Base-by-base conservation (phyloP, 2,888 invertebrate genomes). In the Polia nebulosa region DNA sequence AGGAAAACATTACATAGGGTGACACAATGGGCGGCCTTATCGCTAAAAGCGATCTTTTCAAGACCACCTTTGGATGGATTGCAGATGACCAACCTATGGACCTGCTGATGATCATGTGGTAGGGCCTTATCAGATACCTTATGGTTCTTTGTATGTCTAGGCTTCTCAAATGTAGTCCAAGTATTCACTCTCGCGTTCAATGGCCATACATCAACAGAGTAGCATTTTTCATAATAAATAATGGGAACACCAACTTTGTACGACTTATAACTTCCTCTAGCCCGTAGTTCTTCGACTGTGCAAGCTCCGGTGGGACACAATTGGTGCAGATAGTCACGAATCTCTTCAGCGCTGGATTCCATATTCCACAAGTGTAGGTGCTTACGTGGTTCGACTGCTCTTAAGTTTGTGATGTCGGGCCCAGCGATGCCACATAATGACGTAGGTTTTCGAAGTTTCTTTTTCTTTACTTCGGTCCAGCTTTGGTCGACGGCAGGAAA, bases 391-490 rank as follows among this genome's bases (percentile, higher is more conserved):
- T 59, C 59, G 47, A 49, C 25, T 36, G 59, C 47, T 36, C n/a
- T 59, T 36, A 49, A 15, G 7, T 11, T 34, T n/a, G 36, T 59
- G 17, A 49, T 49, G 15, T 36, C n/a, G 15, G 51, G 51, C 13
- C 60, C 59, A 39, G 49, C 59, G 27, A 39, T 27, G 13, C 51
- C 60, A 4, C 39, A 36, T 15, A 51, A 20, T 20, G 39, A 59
- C n/a, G 7, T 9, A 9, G 36, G 34, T 47, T 49, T 34, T 13
- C 49, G 17, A 13, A 36, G n/a, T 27, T 60, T 39, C 11, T 36
- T 49, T 20, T n/a, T 8, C 29, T 6, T 60, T 20, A 59, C 47
- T 51, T 41, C 17, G 3, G 60, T 60, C 60, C 51, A 60, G 49
- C 20, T 20, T 49, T 29, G 59, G 17, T 60, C 20, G 5, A 25